A percentile compares a stretch with the other conserved stretches of the same genome.
Conservation (phyloP, 2,113 vertebrate genomes). For the Turdus rufiventris region DNA sequence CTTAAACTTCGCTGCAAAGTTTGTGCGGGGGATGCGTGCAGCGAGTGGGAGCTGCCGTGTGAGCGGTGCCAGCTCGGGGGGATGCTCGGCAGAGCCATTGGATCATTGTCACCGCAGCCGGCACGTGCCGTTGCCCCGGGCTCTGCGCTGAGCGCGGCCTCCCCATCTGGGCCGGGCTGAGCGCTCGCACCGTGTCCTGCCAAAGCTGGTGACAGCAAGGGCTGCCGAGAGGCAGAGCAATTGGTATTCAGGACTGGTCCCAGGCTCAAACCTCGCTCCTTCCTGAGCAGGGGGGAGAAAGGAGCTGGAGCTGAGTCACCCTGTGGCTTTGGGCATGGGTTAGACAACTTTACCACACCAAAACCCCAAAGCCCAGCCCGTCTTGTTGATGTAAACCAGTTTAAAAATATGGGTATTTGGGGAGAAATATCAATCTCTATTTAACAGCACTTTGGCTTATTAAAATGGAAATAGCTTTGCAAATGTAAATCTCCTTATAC, state of each 20-base stretch:
- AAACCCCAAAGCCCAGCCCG: background rate
- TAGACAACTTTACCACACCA: background rate
- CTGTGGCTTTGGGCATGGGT: background rate
- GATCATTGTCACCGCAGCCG: fast-evolving
- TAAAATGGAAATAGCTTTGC: slow-evolving; percentile 54
- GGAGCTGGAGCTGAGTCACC: background rate
- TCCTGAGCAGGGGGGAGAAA: background rate
- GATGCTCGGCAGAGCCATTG: fast-evolving
- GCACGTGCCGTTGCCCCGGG: background rate
- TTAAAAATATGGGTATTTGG: slow-evolving; percentile 18
- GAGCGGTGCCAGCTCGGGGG: background rate
- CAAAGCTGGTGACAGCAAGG: background rate
- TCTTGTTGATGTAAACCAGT: background rate
- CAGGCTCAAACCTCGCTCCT: background rate
- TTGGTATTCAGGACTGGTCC: slow-evolving; percentile 4
- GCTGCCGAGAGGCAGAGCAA: background rate
- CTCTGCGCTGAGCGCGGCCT: background rate
- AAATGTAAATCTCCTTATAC: slow-evolving; percentile 54
- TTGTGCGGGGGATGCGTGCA: background rate
- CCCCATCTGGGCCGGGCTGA: background rate
- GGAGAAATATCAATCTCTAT: slow-evolving; percentile 58
- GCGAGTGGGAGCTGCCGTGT: fast-evolving
- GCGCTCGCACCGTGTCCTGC: background rate
- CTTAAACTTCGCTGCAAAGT: background rate
- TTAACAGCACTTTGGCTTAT: slow-evolving; percentile 48